phyloP scores from a whole-genome alignment of 2,888 invertebrate species.

The Poecilobothrus nobilitatus region DNA sequence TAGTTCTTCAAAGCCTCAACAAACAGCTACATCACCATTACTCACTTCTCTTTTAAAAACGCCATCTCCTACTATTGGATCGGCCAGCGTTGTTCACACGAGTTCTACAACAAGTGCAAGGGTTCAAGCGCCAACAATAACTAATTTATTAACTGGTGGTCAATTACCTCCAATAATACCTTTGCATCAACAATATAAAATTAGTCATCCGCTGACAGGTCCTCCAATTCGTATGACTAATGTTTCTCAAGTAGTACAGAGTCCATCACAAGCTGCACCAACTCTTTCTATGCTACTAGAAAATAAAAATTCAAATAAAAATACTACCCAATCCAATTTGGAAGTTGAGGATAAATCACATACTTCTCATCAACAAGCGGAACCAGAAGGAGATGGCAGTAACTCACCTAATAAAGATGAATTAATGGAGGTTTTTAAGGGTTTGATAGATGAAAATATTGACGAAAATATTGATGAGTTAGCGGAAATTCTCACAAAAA shows the following conservation, averaged over 20 bases:
- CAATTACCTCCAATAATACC: constrained; percentile 19
- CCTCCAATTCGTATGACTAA: constrained; percentile 29
- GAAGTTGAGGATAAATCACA: constrained; percentile 21
- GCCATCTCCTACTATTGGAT: neutral
- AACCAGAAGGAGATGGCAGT: constrained; percentile 26
- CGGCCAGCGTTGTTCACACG: neutral
- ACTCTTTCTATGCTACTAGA: constrained; percentile 67
- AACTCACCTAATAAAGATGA: constrained; percentile 33
- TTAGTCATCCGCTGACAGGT: constrained; percentile 38
- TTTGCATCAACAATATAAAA: constrained; percentile 28
- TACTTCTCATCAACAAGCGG: constrained; percentile 27
- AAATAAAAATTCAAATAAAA: constrained; percentile 38
- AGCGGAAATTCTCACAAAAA: constrained; percentile 35
- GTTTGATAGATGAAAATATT: constrained; percentile 37
- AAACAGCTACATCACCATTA: constrained; percentile 58
- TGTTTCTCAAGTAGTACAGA: constrained; percentile 41
- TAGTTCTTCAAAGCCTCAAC: constrained; percentile 22
- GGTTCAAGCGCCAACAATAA: constrained; percentile 41
- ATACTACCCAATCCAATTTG: constrained; percentile 10
- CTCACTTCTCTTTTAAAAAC: constrained; percentile 75
- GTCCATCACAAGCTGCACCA: constrained; percentile 61
- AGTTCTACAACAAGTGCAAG: constrained; percentile 29
- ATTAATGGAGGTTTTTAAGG: constrained; percentile 39
- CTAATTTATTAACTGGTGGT: constrained; percentile 41
- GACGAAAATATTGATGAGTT: constrained; percentile 30